These are phyloP conservation scores for Mimachlamys varia DNA, from an alignment of 2,888 invertebrate species.

Conservation along the genomic window DNA sequence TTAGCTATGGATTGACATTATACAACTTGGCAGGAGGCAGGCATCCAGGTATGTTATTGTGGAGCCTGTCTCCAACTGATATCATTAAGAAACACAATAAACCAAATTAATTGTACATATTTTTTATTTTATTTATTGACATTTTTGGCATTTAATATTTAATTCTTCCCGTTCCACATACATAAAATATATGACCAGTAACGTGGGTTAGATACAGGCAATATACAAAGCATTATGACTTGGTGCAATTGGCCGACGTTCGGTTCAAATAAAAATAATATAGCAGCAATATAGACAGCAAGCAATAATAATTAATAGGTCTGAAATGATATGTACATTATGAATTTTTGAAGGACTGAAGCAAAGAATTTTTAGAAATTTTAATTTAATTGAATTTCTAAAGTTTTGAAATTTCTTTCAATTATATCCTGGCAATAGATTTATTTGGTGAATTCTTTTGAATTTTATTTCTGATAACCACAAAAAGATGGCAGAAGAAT, in stretches of 20 bases:
- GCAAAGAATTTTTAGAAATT: not conserved
- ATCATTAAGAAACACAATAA: not conserved
- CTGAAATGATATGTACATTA: conserved; percentile 13
- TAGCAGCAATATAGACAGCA: conserved; percentile 24
- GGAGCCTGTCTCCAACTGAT: too few relatives aligned
- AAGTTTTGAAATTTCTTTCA: not conserved
- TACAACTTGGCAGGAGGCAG: too few relatives aligned
- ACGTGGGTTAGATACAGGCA: not conserved
- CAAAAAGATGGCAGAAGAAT: not conserved
- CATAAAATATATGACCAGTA: conserved; percentile 46
- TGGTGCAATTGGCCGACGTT: not conserved
- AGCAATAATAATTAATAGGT: not conserved
- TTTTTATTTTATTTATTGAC: conserved; percentile 48
- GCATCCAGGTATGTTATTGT: too few relatives aligned
- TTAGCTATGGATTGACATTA: too few relatives aligned
- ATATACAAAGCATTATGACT: conserved; percentile 24
- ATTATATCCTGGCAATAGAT: not conserved
- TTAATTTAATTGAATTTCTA: not conserved
- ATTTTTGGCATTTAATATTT: conserved; percentile 45
- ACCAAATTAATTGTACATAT: not conserved
- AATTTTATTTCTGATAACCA: not conserved
- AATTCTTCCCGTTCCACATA: conserved; percentile 49
- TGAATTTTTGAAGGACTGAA: not conserved
- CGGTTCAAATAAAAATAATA: not conserved
- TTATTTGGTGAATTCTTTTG: not conserved